Base-by-base conservation (phyloP, 2,113 vertebrate genomes). In the Equus przewalskii region DNA sequence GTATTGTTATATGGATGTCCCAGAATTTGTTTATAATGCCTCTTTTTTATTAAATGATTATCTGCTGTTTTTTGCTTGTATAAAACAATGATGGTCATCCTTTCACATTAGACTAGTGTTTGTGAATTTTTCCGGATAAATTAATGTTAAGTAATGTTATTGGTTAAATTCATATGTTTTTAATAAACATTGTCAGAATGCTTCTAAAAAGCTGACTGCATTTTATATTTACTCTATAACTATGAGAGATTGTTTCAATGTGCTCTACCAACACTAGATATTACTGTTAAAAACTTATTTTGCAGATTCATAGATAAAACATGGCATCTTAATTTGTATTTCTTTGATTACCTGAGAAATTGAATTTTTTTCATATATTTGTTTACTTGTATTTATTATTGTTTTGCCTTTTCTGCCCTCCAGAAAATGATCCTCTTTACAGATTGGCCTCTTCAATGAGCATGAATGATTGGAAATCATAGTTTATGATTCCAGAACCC, bases 241-340 rank as follows among this genome's bases (percentile, higher is more conserved):
- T 18, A 22, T 36, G 26, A 75, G 30, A 89, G 11, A 30, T 6
- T 78, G 3, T 93, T 93, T 79, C 36, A 56, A 0, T 91, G 7
- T 88, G 2, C 4, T 88, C 36, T 24, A 76, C 15, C 51, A 90
- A 78, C 46, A 81, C 54, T 41, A 41, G n/a, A 36, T 72, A 21
- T 95, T 83, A 78, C 62, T 87, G 19, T 84, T 85, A 80, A 91
- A 79, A 88, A 46, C 54, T 46, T 78, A 73, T 54, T 97, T 92
- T 62, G 15, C 33, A 75, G 75, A 41, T 86, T 92, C 26, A 54
- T 36, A 90, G 44, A 64, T 96, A 76, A 94, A 83, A 51, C 13
- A 60, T 73, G 46, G 4, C 36, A 82, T 87, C 46, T 49, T 90
- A 72, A 84, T 58, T 78, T 92, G 28, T 81, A 65, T 70, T 94